Base-by-base conservation (phyloP, 2,888 invertebrate genomes). In the Protodeltote pygarga region DNA sequence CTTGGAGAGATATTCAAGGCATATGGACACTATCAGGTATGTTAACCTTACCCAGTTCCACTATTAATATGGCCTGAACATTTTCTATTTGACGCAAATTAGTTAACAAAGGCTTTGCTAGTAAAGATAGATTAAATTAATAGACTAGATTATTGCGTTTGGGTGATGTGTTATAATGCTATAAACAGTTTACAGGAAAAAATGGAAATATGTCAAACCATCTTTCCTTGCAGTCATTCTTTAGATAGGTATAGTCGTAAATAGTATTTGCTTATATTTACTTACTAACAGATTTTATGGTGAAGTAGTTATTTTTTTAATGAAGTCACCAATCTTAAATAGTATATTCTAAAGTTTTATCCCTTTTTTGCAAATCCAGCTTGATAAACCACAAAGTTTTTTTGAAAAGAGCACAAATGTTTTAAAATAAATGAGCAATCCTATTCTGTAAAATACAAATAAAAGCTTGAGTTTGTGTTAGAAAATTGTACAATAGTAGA, bases 1-100 rank as follows among this genome's bases (percentile, higher is more conserved):
- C 93, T 98, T 40, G 97, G 97, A 3, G 97, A 98, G 87, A 97
- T 98, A 82, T 96, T 97, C 78, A 97, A 97, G 89, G 96, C 97
- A 0, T 97, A 97, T 76, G 97, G 97, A 66, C 97, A 97, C 79
- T 96, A 96, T 87, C 92, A 91, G 85, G 90, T 89, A 55, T 42
- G 57, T 24, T 31, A 3, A 5, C 9, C 17, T 38, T 33, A 10
- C 27, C 8, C 8, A 25, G 4, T 13, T 17, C 3, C 11, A 17
- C 11, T 4, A 27, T 23, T 10, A 11, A 5, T 1, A n/a, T 37
- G 16, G 9, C 2, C 8, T 20, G 9, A 9, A 25, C 6, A 4
- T 25, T 3, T 6, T 5, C 8, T n/a, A n/a, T n/a, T n/a, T n/a
- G n/a, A n/a, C n/a, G n/a, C n/a, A n/a, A n/a, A n/a, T n/a, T n/a